Evolutionary conservation across 2,797 vertebrate genomes (phyloP).

Genomic region (Oryzias sinensis): DNA sequence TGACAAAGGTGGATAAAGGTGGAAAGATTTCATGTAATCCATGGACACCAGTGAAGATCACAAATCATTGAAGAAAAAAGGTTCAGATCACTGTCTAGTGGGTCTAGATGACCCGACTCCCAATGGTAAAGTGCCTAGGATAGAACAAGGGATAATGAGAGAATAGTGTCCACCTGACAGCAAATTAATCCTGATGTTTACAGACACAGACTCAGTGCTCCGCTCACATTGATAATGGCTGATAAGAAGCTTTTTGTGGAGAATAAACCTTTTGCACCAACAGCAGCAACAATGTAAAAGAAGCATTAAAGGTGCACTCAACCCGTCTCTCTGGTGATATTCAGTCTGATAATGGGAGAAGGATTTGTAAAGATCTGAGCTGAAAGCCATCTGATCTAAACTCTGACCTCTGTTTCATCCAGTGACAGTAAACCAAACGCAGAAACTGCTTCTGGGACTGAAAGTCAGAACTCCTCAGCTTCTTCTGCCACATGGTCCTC

Average conservation of each 20-base stretch:
- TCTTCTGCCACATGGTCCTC: constrained; percentile 1
- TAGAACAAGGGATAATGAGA: too few species aligned
- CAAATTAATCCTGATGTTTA: neutral
- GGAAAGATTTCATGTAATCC: too few species aligned
- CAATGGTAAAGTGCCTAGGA: too few species aligned
- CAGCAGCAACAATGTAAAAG: constrained; percentile 2
- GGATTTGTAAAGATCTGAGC: neutral
- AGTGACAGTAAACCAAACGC: constrained; percentile 9
- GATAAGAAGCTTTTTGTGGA: constrained; percentile 31
- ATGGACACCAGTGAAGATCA: too few species aligned
- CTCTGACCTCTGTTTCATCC: neutral
- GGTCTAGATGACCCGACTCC: too few species aligned
- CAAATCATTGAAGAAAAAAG: too few species aligned
- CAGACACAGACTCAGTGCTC: constrained; percentile 9
- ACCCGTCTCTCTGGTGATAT: constrained; percentile 2
- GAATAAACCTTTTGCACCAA: constrained; percentile 8
- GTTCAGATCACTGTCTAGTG: too few species aligned
- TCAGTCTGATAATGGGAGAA: too few species aligned
- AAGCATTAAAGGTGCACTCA: constrained; percentile 3
- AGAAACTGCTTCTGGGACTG: neutral
- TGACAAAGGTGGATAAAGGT: too few species aligned
- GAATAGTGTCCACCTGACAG: neutral
- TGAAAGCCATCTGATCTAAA: neutral
- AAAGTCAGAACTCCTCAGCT: neutral
- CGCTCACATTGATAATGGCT: neutral